A percentile compares a stretch with the other conserved stretches of the same genome.
phyloP scores from a whole-genome alignment of 2,113 vertebrate species.

The Pedionomus torquatus region DNA sequence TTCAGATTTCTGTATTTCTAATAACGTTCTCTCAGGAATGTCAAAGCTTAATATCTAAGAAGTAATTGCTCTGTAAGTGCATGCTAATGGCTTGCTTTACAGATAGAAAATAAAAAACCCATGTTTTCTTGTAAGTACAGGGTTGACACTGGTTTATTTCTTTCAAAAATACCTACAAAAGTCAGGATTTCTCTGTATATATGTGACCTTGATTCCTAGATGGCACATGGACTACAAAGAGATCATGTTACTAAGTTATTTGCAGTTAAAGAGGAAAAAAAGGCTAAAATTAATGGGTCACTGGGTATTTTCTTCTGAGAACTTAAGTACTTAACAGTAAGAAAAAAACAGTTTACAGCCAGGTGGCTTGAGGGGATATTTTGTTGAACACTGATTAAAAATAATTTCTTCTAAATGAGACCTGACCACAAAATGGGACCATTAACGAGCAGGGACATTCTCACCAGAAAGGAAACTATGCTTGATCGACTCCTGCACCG shows the following conservation, averaged over 20 bases:
- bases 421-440: conserved; percentile 83
- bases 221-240: conserved; percentile 65
- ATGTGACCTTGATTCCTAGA: conserved; percentile 74
- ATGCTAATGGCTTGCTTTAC: not conserved
- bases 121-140: not conserved
- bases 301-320: conserved; percentile 77
- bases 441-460: conserved; percentile 78
- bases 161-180: conserved; percentile 35
- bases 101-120: not conserved
- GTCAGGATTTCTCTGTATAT: conserved; percentile 17
- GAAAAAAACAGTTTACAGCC: conserved; percentile 75
- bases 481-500: conserved; percentile 69
- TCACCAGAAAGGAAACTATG: conserved; percentile 77
- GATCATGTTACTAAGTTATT: conserved; percentile 77
- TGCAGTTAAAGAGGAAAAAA: conserved; percentile 70
- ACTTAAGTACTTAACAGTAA: conserved; percentile 79
- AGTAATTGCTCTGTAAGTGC: not conserved
- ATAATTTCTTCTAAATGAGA: conserved; percentile 89
- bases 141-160: not conserved
- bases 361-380: conserved; percentile 83
- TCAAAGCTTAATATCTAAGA: conserved; percentile 14
- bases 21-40: not conserved
- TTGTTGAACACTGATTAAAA: conserved; percentile 84
- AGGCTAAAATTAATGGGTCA: conserved; percentile 76
- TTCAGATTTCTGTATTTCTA: not conserved